These are phyloP conservation scores for Euplexia lucipara DNA, from an alignment of 2,888 invertebrate genomes.

Conservation along the genomic window DNA sequence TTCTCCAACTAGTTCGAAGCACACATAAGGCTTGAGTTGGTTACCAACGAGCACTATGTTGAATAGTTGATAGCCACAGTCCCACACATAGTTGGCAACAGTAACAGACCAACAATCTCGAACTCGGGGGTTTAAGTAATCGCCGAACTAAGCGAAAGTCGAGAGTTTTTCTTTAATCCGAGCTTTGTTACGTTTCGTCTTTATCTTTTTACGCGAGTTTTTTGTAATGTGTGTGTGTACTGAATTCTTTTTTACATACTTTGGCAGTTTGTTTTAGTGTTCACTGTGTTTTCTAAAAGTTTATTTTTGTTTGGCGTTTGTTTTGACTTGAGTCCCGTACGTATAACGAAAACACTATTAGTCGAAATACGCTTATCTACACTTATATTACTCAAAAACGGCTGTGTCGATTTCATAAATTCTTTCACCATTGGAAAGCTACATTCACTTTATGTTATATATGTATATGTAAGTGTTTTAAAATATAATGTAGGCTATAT, in stretches of 20 bases:
- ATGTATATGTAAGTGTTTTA: no score
- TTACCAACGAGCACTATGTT: conserved; percentile 24
- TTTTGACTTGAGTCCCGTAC: not conserved
- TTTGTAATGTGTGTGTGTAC: conserved; percentile 35
- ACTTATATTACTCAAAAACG: no score
- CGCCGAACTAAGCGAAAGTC: conserved; percentile 55
- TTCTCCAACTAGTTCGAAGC: conserved; percentile 21
- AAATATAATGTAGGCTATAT: no score
- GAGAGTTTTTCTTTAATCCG: conserved; percentile 56
- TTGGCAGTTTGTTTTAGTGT: conserved; percentile 18
- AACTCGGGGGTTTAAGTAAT: conserved; percentile 60
- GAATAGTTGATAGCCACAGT: conserved; percentile 38
- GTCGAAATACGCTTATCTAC: no score
- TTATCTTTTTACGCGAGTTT: conserved; percentile 50
- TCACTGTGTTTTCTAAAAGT: conserved; percentile 24
- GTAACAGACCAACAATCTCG: conserved; percentile 30
- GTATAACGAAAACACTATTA: no score
- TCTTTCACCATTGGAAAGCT: no score
- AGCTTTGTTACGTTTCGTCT: conserved; percentile 54
- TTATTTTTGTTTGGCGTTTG: conserved; percentile 11
- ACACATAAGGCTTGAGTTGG: conserved; percentile 11
- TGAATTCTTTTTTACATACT: conserved; percentile 26
- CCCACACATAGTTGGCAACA: conserved; percentile 44
- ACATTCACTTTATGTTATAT: no score
- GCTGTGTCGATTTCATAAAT: no score